phyloP scores from a whole-genome alignment of 1,140 invertebrate genomes.

The Neodiprion pinetum region DNA sequence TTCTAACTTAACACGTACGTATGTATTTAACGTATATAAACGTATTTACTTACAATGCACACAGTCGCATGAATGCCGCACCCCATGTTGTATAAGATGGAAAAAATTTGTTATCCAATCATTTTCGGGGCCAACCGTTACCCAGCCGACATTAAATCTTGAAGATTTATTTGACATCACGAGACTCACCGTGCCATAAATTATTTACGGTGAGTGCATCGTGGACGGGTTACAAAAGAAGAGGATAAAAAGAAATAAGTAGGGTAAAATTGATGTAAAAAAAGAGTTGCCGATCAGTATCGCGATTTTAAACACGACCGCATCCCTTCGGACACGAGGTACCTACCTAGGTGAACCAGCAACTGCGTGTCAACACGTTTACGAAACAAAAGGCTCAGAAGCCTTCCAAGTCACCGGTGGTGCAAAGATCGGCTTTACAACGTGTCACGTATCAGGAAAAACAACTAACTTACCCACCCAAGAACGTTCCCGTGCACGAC shows the following conservation, averaged over 20 bases:
- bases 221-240: not conserved
- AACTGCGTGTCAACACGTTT: not conserved
- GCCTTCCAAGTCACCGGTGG: not conserved
- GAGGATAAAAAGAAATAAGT: not conserved
- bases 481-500: not conserved
- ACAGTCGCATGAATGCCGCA: too few relatives aligned
- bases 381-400: not conserved
- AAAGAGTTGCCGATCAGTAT: too few relatives aligned
- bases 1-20: too few relatives aligned
- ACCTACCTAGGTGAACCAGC: not conserved
- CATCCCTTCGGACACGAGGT: too few relatives aligned
- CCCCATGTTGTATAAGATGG: too few relatives aligned
- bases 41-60: too few relatives aligned
- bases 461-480: not conserved
- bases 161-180: not conserved
- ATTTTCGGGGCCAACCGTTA: not conserved
- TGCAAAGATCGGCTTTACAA: constrained; percentile 1
- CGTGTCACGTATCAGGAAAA: constrained; percentile 7
- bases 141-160: not conserved
- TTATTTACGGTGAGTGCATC: not conserved
- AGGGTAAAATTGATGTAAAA: too few relatives aligned
- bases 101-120: too few relatives aligned
- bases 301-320: too few relatives aligned
- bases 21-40: too few relatives aligned
- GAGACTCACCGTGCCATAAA: not conserved